These are phyloP conservation scores for Rhynchonycteris naso DNA, from an alignment of 2,797 vertebrate genomes.

Conservation along the genomic window DNA sequence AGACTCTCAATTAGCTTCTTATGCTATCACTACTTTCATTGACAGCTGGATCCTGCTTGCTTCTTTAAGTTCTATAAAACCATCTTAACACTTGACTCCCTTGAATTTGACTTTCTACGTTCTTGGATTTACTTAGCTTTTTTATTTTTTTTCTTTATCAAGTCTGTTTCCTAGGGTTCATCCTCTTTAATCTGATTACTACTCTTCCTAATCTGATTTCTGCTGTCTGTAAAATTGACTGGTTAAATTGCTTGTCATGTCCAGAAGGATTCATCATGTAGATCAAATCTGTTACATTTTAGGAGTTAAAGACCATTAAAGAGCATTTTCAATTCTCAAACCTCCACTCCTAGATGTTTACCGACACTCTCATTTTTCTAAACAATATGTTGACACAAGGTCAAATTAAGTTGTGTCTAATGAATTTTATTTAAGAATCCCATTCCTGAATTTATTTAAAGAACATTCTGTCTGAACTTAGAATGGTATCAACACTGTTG, in stretches of 20 bases:
- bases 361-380: conserved; percentile 16
- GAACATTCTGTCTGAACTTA: neutral
- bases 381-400: conserved; percentile 17
- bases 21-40: neutral
- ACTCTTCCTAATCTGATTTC: neutral
- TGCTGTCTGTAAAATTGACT: neutral
- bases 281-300: neutral
- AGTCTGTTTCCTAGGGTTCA: neutral
- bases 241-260: conserved; percentile 3
- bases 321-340: neutral
- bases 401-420: neutral
- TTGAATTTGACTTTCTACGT: neutral
- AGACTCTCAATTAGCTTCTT: neutral
- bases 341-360: neutral
- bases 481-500: neutral
- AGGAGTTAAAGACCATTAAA: conserved; percentile 9
- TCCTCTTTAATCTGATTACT: conserved; percentile 15
- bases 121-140: neutral
- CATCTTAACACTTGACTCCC: neutral
- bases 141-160: neutral
- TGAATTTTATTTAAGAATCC: neutral
- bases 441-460: neutral
- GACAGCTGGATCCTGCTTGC: neutral
- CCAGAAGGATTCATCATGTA: neutral
- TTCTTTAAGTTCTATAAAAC: neutral